Evolutionary conservation across 1,140 invertebrate genomes (phyloP), one percentile per base, ranked within the genome.

Genomic region (Microplitis demolitor): DNA sequence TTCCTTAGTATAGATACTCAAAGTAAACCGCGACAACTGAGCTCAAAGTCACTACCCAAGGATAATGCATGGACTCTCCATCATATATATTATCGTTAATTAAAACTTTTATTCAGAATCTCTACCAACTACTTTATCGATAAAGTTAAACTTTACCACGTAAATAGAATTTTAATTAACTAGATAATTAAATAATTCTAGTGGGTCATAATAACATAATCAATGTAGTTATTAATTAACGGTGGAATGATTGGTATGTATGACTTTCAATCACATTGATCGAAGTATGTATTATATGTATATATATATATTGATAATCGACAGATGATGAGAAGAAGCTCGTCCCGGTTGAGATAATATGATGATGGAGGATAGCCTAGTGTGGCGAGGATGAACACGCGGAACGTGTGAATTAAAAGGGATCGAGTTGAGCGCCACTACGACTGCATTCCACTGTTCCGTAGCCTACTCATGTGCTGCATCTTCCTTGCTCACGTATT

Each of bases 401-500:
- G 4, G n/a, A 14, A 62, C 83, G 84, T 83, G 84, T 78, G 83
- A 82, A 82, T 84, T 83, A 82, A 84, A 82, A 85, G 82, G 77
- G 67, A 50, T 74, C 84, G 80, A 84, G 84, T 87, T 87, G 85
- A 87, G 85, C 84, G 84, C 85, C 85, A 84, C 85, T 86, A 85
- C 78, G 82, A 86, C 85, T 80, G 84, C 85, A 87, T 87, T 87
- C 85, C 85, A 84, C 68, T 76, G 79, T 79, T 74, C 81, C 83
- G 81, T 83, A 83, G 79, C 77, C 81, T 78, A 78, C 78, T 45
- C 39, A 11, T 45, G 39, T 81, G 80, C 78, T 79, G 78, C 77
- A 75, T 56, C 53, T 61, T 31, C 31, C 58, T 16, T 24, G 31
- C 14, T 31, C 16, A 16, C 58, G 33, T 61, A 31, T 61, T 56